Evolutionary conservation across 1,140 invertebrate genomes (phyloP).

Genomic region (Atta cephalotes): DNA sequence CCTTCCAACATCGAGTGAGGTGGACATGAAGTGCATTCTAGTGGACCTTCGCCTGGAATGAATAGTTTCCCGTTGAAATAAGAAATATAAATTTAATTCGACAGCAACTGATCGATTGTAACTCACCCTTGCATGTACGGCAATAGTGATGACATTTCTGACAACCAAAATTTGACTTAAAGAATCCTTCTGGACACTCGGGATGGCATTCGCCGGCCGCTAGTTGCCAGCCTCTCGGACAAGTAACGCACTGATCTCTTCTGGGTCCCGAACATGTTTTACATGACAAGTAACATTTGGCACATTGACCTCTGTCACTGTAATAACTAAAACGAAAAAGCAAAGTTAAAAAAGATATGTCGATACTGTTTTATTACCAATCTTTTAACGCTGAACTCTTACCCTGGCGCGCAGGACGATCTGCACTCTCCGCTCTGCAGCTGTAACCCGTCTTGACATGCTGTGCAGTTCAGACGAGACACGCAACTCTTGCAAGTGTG

Average conservation of each 20-base stretch:
- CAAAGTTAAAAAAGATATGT: not conserved
- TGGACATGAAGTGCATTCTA: slow-evolving; percentile 91
- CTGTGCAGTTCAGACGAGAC: slow-evolving; percentile 92
- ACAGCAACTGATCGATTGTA: not conserved
- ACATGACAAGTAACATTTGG: slow-evolving; percentile 94
- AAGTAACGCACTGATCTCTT: slow-evolving; percentile 93
- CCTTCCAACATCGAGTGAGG: slow-evolving; percentile 91
- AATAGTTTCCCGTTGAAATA: slow-evolving; percentile 1
- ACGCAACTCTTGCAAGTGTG: slow-evolving; percentile 92
- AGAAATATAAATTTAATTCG: not conserved
- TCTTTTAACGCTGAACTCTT: slow-evolving; percentile 57
- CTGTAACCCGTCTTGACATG: slow-evolving; percentile 90
- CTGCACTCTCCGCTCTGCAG: slow-evolving; percentile 93
- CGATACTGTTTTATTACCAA: not conserved
- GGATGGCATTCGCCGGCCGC: slow-evolving; percentile 93
- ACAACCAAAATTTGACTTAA: slow-evolving; percentile 92
- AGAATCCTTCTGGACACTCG: slow-evolving; percentile 94
- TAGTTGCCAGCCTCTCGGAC: slow-evolving; percentile 91
- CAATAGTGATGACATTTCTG: slow-evolving; percentile 95
- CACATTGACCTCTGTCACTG: slow-evolving; percentile 92
- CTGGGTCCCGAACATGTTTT: slow-evolving; percentile 93
- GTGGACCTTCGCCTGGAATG: slow-evolving; percentile 88
- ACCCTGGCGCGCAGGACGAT: slow-evolving; percentile 90
- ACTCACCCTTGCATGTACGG: slow-evolving; percentile 91
- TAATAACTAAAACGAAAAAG: slow-evolving; percentile 89